phyloP scores from a whole-genome alignment of 1,140 invertebrate genomes.

The Neodiprion pinetum region DNA sequence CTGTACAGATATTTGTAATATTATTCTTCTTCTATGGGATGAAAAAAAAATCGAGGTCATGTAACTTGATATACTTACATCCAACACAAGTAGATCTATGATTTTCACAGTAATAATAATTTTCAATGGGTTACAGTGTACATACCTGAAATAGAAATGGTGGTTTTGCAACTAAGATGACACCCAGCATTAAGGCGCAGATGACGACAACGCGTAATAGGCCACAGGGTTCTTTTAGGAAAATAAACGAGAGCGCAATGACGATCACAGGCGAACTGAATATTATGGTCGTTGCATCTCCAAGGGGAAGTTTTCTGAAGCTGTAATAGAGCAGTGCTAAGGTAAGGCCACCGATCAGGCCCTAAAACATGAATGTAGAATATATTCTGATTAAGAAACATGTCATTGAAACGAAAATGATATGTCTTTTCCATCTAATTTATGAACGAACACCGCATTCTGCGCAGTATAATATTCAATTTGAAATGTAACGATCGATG shows the following conservation, averaged over 20 bases:
- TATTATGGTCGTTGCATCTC: conserved; percentile 68
- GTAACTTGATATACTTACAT: background rate
- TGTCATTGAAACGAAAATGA: background rate
- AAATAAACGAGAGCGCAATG: conserved; percentile 63
- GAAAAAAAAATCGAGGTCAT: too few relatives aligned
- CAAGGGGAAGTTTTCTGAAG: conserved; percentile 63
- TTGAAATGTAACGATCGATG: background rate
- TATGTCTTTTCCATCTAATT: background rate
- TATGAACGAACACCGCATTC: too few relatives aligned
- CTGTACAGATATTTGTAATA: too few relatives aligned
- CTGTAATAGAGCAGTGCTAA: conserved; percentile 63
- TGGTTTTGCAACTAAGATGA: conserved; percentile 63
- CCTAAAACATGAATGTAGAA: conserved; percentile 42
- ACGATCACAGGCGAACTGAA: conserved; percentile 68
- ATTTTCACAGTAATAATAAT: conserved; percentile 1
- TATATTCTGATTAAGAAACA: background rate
- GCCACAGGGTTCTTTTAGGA: conserved; percentile 66
- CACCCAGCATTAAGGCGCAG: conserved; percentile 60
- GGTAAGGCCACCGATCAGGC: conserved; percentile 62
- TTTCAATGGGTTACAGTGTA: conserved; percentile 13
- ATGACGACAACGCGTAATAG: conserved; percentile 63
- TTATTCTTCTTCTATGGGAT: too few relatives aligned
- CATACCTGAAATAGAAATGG: conserved; percentile 62
- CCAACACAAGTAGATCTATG: background rate
- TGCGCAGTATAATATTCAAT: too few relatives aligned